Base-by-base conservation (phyloP, 2,797 vertebrate species). In the Podargus strigoides region DNA sequence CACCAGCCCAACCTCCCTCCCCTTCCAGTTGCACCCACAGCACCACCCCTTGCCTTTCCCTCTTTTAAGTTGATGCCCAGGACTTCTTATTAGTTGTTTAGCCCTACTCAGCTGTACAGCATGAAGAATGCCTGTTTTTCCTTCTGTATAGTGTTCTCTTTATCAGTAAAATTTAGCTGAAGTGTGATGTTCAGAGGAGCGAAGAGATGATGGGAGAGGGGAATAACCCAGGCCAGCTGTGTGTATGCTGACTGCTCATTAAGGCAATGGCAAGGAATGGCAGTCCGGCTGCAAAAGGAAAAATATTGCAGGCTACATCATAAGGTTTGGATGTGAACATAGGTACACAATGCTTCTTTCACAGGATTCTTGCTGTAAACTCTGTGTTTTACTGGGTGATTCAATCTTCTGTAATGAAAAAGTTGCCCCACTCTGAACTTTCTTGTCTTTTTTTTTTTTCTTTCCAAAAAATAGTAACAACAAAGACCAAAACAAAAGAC, bases 331-430 rank as follows among this genome's bases (percentile, higher is more conserved):
- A 83, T 84, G 62, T 67, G 90, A 79, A 50, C 74, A 41, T 67
- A 72, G 11, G 0, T 87, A 84, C 66, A 94, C 77, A 85, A 56
- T 70, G 68, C 74, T 91, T 73, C 93, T 95, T 94, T 92, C 94
- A 89, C 82, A 59, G 76, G 41, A 94, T 92, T 94, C 46, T 58
- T 93, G 52, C 64, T 63, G 44, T 94, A 91, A 95, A 93, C 62
- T 90, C 73, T 90, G 62, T 77, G n/a, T 64, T 96, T 93, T 73
- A 69, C 34, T 46, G 72, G 49, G 42, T 59, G 85, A 90, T 95
- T 96, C 91, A 93, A n/a, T 92, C 36, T 68, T 87, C 78, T 67
- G 21, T 89, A 89, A 94, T 93, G 73, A 91, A 91, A 94, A 96
- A n/a, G 64, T 88, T 94, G 70, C 87, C 83, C 49, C 50, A 66